phyloP scores from a whole-genome alignment of 2,797 vertebrate species.

The Adrianichthys oophorus region DNA sequence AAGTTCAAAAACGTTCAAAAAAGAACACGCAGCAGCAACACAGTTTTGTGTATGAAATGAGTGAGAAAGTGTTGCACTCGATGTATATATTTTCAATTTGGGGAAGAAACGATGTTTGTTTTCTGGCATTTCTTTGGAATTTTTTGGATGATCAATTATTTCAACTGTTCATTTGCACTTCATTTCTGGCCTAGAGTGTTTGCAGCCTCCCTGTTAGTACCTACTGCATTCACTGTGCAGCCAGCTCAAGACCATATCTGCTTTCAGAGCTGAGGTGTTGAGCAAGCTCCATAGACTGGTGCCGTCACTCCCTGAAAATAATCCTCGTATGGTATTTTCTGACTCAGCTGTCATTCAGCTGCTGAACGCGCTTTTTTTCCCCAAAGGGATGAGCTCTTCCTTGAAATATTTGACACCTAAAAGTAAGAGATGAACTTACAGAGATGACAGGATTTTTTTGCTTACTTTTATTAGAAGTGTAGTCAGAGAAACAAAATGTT shows the following conservation, averaged over 20 bases:
- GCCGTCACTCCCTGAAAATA: conserved; percentile 43
- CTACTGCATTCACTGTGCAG: background rate
- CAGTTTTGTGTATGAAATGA: too few relatives aligned
- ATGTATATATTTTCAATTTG: too few relatives aligned
- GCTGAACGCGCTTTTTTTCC: conserved; percentile 8
- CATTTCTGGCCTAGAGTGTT: background rate
- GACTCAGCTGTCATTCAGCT: conserved; percentile 57
- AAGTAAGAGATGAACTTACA: background rate
- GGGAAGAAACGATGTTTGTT: too few relatives aligned
- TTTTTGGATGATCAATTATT: too few relatives aligned
- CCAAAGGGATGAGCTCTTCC: conserved; percentile 1
- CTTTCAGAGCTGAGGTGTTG: conserved; percentile 8
- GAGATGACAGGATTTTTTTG: background rate
- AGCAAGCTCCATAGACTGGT: conserved; percentile 13
- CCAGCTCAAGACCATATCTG: conserved; percentile 8
- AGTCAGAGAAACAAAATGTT: background rate
- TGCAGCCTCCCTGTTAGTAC: background rate
- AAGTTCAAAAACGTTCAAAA: too few relatives aligned
- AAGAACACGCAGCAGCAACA: background rate
- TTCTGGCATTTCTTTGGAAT: too few relatives aligned
- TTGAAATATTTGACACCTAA: background rate
- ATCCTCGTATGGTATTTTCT: conserved; percentile 36
- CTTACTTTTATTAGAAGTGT: too few relatives aligned
- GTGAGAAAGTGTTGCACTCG: too few relatives aligned
- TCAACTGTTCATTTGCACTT: too few relatives aligned